A percentile compares a stretch with the other conserved stretches of the same genome.
These are phyloP conservation scores for Apostichopus parvimensis DNA, from an alignment of 35 echinoderm and acorn worm species.

Conservation along the genomic window DNA sequence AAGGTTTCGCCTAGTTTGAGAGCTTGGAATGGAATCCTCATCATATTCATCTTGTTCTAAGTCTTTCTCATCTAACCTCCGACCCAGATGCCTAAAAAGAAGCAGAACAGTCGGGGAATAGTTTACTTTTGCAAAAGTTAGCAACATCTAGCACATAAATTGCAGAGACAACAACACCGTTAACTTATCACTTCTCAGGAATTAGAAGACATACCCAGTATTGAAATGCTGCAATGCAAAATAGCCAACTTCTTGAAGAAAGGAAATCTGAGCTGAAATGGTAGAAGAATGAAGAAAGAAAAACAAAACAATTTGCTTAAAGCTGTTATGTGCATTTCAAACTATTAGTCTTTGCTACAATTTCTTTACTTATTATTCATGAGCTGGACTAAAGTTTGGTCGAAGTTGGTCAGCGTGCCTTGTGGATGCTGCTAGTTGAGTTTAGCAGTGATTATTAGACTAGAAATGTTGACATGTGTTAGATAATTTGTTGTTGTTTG, in stretches of 20 bases:
- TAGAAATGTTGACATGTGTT: too few relatives aligned
- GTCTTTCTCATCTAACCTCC: conserved; percentile 48
- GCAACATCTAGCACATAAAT: not conserved
- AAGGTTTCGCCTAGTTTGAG: conserved; percentile 17
- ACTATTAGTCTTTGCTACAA: too few relatives aligned
- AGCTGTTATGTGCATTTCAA: too few relatives aligned
- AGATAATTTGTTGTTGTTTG: too few relatives aligned
- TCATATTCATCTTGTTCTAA: conserved; percentile 22
- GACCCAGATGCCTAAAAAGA: not conserved
- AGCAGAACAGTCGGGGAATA: not conserved
- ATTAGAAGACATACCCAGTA: conserved; percentile 17
- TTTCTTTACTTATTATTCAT: too few relatives aligned
- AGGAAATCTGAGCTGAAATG: conserved; percentile 45
- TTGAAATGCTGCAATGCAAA: conserved; percentile 15
- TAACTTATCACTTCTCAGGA: too few relatives aligned
- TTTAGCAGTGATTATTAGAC: too few relatives aligned
- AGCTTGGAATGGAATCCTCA: conserved; percentile 44
- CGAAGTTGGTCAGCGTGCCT: too few relatives aligned
- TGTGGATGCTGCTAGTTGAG: too few relatives aligned
- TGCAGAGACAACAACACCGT: too few relatives aligned
- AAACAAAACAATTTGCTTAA: too few relatives aligned
- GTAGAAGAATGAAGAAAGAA: not conserved
- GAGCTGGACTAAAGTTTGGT: too few relatives aligned
- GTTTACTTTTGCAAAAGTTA: not conserved
- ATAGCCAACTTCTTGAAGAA: conserved; percentile 41